Evolutionary conservation across 2,113 vertebrate species (phyloP).

Genomic region (Dendropsophus ebraccatus): DNA sequence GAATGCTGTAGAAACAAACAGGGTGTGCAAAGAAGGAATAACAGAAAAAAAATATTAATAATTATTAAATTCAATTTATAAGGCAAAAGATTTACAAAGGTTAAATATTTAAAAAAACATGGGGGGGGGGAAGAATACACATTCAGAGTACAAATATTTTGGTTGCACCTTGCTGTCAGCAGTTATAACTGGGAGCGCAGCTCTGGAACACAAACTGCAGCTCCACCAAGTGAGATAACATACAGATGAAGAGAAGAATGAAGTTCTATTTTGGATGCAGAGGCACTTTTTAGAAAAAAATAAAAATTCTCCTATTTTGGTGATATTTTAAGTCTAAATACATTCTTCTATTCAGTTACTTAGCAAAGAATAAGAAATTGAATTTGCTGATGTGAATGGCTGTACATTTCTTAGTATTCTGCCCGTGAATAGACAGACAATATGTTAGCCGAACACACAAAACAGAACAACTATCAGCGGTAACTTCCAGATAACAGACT

Average conservation of each 20-base stretch:
- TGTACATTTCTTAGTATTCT: background rate
- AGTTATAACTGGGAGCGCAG: background rate
- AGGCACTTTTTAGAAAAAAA: background rate
- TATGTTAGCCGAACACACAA: background rate
- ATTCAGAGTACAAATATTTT: too few species aligned
- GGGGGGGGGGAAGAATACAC: too few species aligned
- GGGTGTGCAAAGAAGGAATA: too few species aligned
- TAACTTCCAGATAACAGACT: slow-evolving; percentile 38
- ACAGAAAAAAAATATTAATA: too few species aligned
- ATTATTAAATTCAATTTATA: too few species aligned
- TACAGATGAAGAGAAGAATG: background rate
- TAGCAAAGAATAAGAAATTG: background rate
- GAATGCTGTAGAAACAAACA: too few species aligned
- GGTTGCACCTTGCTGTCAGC: background rate
- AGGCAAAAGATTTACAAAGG: too few species aligned
- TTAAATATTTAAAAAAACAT: too few species aligned
- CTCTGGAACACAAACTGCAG: background rate
- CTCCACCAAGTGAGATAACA: background rate
- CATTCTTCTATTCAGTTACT: background rate
- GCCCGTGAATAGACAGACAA: slow-evolving; percentile 32
- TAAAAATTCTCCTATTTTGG: background rate
- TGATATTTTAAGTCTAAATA: background rate
- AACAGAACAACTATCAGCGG: slow-evolving; percentile 35
- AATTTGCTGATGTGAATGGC: slow-evolving; percentile 3
- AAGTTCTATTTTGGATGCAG: background rate